Evolutionary conservation across 2,113 vertebrate genomes (phyloP), one percentile per base, ranked within the genome.

Genomic region (Odocoileus hemionus): DNA sequence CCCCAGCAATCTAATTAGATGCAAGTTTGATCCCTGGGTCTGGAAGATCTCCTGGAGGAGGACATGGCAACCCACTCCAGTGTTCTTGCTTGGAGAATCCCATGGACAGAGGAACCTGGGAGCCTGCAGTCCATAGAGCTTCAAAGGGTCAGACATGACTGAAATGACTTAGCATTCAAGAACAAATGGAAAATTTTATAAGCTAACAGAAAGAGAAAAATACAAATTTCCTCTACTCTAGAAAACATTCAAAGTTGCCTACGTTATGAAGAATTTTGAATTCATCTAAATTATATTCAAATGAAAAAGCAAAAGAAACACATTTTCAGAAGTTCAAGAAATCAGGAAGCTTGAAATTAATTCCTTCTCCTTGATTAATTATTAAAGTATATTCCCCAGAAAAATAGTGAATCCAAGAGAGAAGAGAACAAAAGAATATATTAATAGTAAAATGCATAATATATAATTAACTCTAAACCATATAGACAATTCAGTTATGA

Each of bases 321-420:
- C 6, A 80, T 55, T 85, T 86, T 94, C 14, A 82, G 45, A 82
- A 67, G 61, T 64, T 82, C 17, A 86, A 92, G 39, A 80, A 86
- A 89, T 96, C 28, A 52, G 21, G 16, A 91, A 52, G 11, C 28
- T 61, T 67, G 79, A 95, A 94, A 61, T 25, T 83, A 57, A 89
- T 76, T 86, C 16, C 17, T 87, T 91, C 15, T 36, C 80, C 23
- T 87, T 91, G 39, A 86, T 91, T 91, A 95, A 90, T 91, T 87
- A 93, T 91, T 96, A 84, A 95, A 93, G 83, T 70, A 88, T 54
- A 30, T 21, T 87, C 76, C 78, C 82, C 36, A 79, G 60, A 83
- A 78, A 93, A 90, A 90, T 57, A 86, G 61, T 61, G 45, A 89
- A 54, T 70, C 25, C 19, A 89, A 94, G 87, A 86, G 87, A 89